Evolutionary conservation across 2,888 invertebrate genomes (phyloP), one percentile per base, ranked within the genome.

Genomic region (Archips crataeganus): DNA sequence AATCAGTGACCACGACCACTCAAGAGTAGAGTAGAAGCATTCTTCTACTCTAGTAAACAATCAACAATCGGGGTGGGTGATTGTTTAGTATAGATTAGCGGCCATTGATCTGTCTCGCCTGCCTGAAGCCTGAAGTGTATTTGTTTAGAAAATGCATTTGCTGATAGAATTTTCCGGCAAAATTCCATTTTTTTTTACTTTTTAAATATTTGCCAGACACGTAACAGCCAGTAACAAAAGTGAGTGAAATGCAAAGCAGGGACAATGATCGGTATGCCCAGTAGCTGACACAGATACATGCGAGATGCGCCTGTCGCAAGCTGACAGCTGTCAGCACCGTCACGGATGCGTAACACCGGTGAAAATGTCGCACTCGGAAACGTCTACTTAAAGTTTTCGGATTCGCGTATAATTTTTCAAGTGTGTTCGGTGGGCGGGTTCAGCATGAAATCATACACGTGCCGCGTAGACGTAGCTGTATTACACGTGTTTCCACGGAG

Each of bases 201-300:
- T 32, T 51, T 54, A 54, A 8, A 57, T 23, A 39, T 57, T 32
- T 0, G 13, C 34, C 60, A 49, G 36, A 60, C 60, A 69, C 71
- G 71, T 71, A 63, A 71, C 59, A 64, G 47, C 42, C 61, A 45
- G 45, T 59, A 70, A 70, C 68, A 69, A 73, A 63, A 36, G 63
- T 32, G 47, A 73, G n/a, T 63, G 67, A 64, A 70, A 65, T 74
- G 65, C 42, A 54, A 13, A 64, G 60, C 67, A 32, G 42, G 47
- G 39, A 73, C 73, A 73, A 73, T 69, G 67, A 49, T 62, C 42
- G 73, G 63, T 57, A 73, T 73, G 73, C 51, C 64, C 73, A 69
- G 73, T 42, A 54, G 76, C 71, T 80, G 81, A 81, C 81, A 82
- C 77, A 82, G 78, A 82, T 82, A 79, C 80, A 81, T 80, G 76